Conservation (phyloP, 1,140 invertebrate genomes). For the Palaemon carinicauda region DNA sequence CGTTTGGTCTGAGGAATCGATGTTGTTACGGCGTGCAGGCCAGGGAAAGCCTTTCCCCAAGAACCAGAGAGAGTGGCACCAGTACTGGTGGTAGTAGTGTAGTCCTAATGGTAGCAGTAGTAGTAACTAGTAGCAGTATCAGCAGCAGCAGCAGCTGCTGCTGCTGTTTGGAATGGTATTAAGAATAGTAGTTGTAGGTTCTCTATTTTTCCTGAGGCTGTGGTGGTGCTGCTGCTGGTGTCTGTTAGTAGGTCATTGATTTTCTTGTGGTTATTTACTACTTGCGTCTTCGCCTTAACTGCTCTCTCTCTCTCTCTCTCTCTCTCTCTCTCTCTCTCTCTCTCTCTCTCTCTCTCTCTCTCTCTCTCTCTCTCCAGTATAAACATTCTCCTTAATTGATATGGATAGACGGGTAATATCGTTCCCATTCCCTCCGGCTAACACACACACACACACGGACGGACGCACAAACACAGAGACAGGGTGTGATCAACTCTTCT, state of each 20-base stretch:
- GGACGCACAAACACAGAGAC: background rate
- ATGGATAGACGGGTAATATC: background rate
- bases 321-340: background rate
- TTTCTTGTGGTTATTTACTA: background rate
- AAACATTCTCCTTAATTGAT: background rate
- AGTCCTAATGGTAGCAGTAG: too few species aligned
- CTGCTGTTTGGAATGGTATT: too few species aligned
- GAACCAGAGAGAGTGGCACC: too few species aligned
- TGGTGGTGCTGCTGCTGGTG: too few species aligned
- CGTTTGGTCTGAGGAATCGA: too few species aligned
- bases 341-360: background rate
- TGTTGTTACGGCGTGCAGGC: too few species aligned
- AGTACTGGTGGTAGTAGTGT: too few species aligned
- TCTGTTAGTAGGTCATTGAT: constrained; percentile 10
- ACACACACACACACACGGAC: background rate
- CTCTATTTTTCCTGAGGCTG: too few species aligned
- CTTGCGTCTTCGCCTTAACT: background rate
- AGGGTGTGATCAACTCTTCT: background rate
- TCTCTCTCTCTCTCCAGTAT: background rate
- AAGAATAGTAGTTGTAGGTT: too few species aligned
- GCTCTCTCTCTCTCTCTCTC: background rate
- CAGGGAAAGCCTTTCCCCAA: too few species aligned
- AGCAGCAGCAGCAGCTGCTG: too few species aligned
- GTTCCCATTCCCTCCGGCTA: background rate
- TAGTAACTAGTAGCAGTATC: too few species aligned